These are phyloP conservation scores for Piprites chloris DNA, from an alignment of 2,113 vertebrate species.

Conservation along the genomic window DNA sequence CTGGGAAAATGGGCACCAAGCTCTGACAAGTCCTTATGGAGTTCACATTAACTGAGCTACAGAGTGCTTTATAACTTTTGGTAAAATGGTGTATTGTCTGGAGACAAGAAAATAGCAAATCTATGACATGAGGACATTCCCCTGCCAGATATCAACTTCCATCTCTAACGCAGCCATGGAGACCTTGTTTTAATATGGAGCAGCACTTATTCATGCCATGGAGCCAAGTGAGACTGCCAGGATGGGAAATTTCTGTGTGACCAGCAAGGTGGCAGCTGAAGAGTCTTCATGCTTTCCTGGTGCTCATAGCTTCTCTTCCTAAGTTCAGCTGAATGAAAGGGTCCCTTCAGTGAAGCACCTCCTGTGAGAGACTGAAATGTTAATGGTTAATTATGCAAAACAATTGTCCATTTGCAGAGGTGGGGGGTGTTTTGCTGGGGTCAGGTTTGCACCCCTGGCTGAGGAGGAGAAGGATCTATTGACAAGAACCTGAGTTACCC, in stretches of 20 bases:
- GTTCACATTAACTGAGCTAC: background rate
- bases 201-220: background rate
- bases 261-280: background rate
- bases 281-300: background rate
- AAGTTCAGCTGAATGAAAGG: background rate
- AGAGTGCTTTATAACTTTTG: background rate
- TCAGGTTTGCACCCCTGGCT: accelerated
- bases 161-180: background rate
- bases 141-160: background rate
- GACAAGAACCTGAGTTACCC: background rate
- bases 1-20: background rate
- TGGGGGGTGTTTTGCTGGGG: background rate
- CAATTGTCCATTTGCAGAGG: background rate
- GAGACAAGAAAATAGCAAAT: background rate
- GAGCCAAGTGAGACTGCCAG: background rate
- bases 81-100: background rate
- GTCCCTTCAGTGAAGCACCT: background rate
- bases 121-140: background rate
- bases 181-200: background rate
- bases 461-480: background rate
- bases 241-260: background rate
- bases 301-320: background rate
- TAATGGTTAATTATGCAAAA: background rate
- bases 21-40: background rate
- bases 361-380: background rate